Evolutionary conservation across 2,113 vertebrate species (phyloP), one percentile per base, ranked within the genome.

Genomic region (Dromiciops gliroides): DNA sequence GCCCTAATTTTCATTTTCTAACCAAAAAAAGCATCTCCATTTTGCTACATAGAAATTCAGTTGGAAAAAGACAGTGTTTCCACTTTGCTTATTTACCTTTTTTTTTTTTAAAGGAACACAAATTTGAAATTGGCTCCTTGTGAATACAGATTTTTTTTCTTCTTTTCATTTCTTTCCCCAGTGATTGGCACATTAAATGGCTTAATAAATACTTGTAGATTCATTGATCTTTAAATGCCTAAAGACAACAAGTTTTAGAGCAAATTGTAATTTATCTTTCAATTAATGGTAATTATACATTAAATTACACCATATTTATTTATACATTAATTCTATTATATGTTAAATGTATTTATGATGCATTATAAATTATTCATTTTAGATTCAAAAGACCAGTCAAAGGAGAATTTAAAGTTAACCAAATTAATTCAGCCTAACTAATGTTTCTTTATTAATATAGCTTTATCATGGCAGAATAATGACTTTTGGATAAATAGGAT

Each of bases 281-380:
- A 22, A 37, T 95, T 92, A 75, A 50, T 92, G 51, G 12, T 91
- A 67, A 96, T 49, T 96, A 25, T 26, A 3, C 31, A 37, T 67
- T 16, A 37, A 67, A 16, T 3, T 37, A n/a, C 19, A 19, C n/a
- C n/a, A 1, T 19, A 67, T 67, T 67, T 37, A 60, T 60, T 60
- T 37, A 60, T 60, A 60, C 7, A 60, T 60, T 60, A 60, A 31
- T 60, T 60, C 31, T 11, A 31, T 60, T 60, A 53, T 60, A 31
- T 26, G 19, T 10, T 56, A 56, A 56, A 28, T 56, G 26, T 56
- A 56, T 89, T 50, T 94, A 11, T 75, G 47, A 12, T 48, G 0
- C 90, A 50, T 95, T 89, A 47, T 60, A 28, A 83, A 50, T 93
- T 94, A 50, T 48, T 91, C 53, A 93, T 60, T 95, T 93, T 95